These are phyloP conservation scores for Lasioglossum marginatum DNA, from an alignment of 2,888 invertebrate species.

Conservation along the genomic window DNA sequence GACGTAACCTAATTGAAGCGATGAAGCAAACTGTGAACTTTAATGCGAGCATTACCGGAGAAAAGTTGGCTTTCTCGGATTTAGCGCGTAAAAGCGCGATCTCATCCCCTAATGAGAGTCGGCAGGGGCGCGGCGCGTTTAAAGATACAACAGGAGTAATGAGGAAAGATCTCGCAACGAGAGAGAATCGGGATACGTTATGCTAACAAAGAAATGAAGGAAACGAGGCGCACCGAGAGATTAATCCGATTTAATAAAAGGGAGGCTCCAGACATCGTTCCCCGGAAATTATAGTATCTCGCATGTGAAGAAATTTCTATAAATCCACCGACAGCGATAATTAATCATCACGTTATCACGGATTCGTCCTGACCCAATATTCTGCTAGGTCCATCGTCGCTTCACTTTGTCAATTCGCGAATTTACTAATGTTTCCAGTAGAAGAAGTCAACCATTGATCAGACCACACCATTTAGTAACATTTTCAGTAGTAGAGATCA, in stretches of 20 bases:
- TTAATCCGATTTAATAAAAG: constrained; percentile 38
- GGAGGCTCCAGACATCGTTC: constrained; percentile 9
- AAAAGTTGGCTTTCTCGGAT: constrained; percentile 44
- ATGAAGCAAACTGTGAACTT: constrained; percentile 40
- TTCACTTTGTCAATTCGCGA: background rate
- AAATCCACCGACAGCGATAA: background rate
- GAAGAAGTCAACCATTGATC: background rate
- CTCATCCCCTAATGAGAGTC: constrained; percentile 37
- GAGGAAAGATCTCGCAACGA: constrained; percentile 17
- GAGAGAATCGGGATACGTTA: constrained; percentile 30
- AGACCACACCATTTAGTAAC: background rate
- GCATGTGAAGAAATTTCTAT: background rate
- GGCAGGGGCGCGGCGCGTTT: constrained; percentile 26
- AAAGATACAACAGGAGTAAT: constrained; percentile 42
- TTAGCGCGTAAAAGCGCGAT: constrained; percentile 37
- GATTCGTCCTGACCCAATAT: background rate
- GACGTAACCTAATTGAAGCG: constrained; percentile 26
- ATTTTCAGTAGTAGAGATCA: constrained; percentile 19
- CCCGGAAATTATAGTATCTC: background rate
- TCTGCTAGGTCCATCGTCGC: background rate
- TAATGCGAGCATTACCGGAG: constrained; percentile 27
- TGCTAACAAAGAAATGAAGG: constrained; percentile 36
- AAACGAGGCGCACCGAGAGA: constrained; percentile 8
- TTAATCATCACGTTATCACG: background rate
- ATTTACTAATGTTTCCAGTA: background rate